Evolutionary conservation across 1,140 invertebrate genomes (phyloP), one percentile per base, ranked within the genome.

Genomic region (Phymastichus coffea): DNA sequence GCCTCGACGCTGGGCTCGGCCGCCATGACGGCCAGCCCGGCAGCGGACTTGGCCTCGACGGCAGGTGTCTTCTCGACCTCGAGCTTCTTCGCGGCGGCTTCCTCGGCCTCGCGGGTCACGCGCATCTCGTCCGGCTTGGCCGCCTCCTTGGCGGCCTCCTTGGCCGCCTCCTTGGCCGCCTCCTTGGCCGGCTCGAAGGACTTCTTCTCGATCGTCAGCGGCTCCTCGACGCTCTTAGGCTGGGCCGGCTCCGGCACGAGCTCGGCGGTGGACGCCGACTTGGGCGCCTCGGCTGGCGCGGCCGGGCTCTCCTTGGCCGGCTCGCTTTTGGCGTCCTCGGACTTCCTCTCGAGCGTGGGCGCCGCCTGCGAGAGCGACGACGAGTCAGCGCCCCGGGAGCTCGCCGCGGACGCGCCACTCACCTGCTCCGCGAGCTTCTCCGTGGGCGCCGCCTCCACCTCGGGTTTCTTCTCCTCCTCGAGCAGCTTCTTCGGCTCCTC

Each of bases 71-170:
- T n/a, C 22, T 64, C 60, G 8, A 54, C 54, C 20, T 61, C 57
- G n/a, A n/a, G n/a, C 28, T 65, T 63, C 25, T 61, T 58, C 26
- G 70, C 66, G 19, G 60, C 65, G 9, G 68, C 65, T 49, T 74
- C 72, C 17, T 76, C 75, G 17, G 76, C 68, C 10, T 75, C 72
- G 0, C 74, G 75, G 0, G 71, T 76, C 10, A 76, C 75, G 14
- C 74, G 74, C 17, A 73, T 75, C 23, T 73, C 70, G 6, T 73
- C 70, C 30, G 63, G 17, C 26, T 69, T 70, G 10, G 56, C 48
- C 3, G 17, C 10, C 38, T 56, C 49, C 25, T 67, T 63, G 10
- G 23, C 49, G 14, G 22, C 41, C 26, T 65, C 38, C 10, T 57
- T 40, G 3, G 30, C 15, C 9, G 54, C 54, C 17, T 61, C 56